A percentile compares a stretch with the other conserved stretches of the same genome.
phyloP scores from a whole-genome alignment of 2,113 vertebrate species.

The Gadus macrocephalus region DNA sequence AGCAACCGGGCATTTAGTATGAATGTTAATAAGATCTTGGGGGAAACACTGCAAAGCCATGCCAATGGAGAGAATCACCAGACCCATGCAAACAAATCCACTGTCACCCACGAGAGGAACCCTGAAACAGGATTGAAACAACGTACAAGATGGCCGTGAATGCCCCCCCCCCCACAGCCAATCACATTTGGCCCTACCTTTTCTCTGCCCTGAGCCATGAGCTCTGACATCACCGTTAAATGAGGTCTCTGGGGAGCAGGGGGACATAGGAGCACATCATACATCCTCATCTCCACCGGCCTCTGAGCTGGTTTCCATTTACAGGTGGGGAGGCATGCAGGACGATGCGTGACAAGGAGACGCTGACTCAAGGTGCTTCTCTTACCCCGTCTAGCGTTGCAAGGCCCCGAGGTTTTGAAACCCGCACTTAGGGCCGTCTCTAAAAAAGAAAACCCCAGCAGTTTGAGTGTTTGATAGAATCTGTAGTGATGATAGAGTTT shows the following conservation, averaged over 20 bases:
- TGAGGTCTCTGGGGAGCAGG: slow-evolving; percentile 53
- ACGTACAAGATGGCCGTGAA: background rate
- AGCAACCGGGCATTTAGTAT: too few species aligned
- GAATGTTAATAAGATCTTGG: background rate
- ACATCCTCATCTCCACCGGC: too few species aligned
- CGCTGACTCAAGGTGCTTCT: background rate
- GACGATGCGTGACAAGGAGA: too few species aligned
- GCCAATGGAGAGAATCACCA: background rate
- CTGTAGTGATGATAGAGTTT: background rate
- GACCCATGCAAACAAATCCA: background rate
- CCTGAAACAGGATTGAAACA: background rate
- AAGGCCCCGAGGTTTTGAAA: slow-evolving; percentile 18
- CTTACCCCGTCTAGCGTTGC: slow-evolving; percentile 32
- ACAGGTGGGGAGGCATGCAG: background rate
- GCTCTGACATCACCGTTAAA: slow-evolving; percentile 62
- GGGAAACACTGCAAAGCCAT: too few species aligned
- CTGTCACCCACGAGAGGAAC: background rate
- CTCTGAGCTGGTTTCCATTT: background rate
- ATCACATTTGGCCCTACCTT: slow-evolving; percentile 42
- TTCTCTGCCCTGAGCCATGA: slow-evolving; percentile 41
- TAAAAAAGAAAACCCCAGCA: slow-evolving; percentile 37
- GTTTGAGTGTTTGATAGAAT: background rate
- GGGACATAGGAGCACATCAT: slow-evolving; percentile 14
- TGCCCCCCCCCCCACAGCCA: too few species aligned
- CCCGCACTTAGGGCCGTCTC: slow-evolving; percentile 41